A percentile compares a stretch with the other conserved stretches of the same genome.
Conservation (phyloP, 2,797 vertebrate species). For the Varecia variegata region DNA sequence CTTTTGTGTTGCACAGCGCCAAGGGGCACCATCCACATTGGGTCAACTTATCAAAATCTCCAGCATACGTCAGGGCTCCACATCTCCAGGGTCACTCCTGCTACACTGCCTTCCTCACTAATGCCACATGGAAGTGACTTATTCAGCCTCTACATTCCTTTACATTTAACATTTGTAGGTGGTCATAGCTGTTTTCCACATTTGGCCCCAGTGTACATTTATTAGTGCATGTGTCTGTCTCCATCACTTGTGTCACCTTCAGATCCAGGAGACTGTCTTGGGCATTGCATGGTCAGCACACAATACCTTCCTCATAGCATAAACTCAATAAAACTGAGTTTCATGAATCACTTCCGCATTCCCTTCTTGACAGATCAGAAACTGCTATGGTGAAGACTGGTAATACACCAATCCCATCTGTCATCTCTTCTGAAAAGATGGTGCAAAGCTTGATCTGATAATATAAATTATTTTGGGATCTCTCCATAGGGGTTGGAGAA, state of each 20-base stretch:
- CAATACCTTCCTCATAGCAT: background rate
- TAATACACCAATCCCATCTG: background rate
- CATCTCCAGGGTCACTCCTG: background rate
- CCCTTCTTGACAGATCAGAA: background rate
- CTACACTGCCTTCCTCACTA: background rate
- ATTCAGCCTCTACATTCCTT: background rate
- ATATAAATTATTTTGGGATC: background rate
- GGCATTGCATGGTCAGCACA: background rate
- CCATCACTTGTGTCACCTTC: background rate
- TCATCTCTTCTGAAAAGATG: background rate
- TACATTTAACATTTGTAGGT: background rate
- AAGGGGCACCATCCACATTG: background rate
- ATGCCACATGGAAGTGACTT: background rate
- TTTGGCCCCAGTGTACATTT: background rate
- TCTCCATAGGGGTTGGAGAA: background rate
- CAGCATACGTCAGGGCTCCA: background rate
- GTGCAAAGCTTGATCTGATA: background rate
- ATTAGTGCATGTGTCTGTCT: background rate
- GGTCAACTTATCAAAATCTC: background rate
- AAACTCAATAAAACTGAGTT: background rate
- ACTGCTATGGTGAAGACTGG: background rate
- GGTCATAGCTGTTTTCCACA: background rate
- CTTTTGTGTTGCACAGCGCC: background rate
- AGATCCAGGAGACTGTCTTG: background rate
- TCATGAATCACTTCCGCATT: background rate